These are phyloP conservation scores for Siniperca obscura DNA, from an alignment of 2,797 vertebrate species.

Conservation along the genomic window DNA sequence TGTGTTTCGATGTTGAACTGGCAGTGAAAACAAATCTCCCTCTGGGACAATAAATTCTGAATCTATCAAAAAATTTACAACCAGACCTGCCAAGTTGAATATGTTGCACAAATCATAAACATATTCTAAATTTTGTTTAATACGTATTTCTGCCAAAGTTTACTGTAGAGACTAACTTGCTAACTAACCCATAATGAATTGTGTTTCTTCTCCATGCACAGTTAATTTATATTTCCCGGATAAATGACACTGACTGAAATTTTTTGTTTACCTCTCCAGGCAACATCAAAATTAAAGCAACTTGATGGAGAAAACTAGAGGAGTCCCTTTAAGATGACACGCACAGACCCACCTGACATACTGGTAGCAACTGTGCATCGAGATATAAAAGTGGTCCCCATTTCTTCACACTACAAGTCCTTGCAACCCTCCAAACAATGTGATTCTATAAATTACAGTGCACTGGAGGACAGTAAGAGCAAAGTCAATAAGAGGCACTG, in stretches of 20 bases:
- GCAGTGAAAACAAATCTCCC: no score
- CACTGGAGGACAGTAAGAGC: constrained; percentile 84
- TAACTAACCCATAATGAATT: neutral
- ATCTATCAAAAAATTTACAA: no score
- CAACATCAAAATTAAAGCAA: constrained; percentile 82
- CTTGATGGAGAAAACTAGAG: constrained; percentile 89
- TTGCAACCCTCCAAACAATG: constrained; percentile 88
- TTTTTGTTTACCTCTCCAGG: constrained; percentile 73
- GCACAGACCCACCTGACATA: constrained; percentile 96
- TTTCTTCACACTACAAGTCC: constrained; percentile 82
- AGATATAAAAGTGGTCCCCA: constrained; percentile 91
- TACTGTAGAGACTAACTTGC: neutral
- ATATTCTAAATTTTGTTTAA: neutral
- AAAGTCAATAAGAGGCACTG: constrained; percentile 93
- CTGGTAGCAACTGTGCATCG: constrained; percentile 94
- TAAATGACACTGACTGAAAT: constrained; percentile 44
- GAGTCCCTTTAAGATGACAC: constrained; percentile 97
- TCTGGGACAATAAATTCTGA: no score
- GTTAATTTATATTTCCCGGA: neutral
- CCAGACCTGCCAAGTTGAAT: neutral
- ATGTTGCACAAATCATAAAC: neutral
- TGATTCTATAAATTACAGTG: constrained; percentile 87
- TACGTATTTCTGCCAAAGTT: neutral
- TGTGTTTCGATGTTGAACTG: no score
- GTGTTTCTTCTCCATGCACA: neutral